Percentiles rank a stretch among this genome's conserved stretches.
Conservation (phyloP, 2,797 vertebrate genomes). For the Tarsius wallacei region DNA sequence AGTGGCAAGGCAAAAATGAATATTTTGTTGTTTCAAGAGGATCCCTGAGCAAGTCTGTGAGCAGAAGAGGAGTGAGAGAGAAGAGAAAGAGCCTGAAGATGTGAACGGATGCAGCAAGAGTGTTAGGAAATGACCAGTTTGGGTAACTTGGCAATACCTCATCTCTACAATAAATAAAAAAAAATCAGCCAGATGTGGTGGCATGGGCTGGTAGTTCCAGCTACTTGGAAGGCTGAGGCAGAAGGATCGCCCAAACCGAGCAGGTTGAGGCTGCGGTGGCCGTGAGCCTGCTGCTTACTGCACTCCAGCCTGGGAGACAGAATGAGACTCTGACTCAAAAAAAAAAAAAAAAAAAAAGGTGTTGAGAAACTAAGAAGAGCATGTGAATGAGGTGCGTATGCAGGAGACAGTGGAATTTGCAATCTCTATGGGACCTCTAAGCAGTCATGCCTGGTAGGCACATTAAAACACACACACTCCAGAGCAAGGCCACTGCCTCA, state of each 20-base stretch:
- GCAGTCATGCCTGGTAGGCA: background rate
- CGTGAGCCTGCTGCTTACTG: too few relatives aligned
- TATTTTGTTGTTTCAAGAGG: background rate
- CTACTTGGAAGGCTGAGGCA: too few relatives aligned
- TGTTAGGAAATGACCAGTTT: too few relatives aligned
- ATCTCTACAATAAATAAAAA: too few relatives aligned
- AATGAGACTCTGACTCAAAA: too few relatives aligned
- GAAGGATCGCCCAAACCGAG: too few relatives aligned
- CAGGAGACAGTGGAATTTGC: background rate
- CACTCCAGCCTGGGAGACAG: too few relatives aligned
- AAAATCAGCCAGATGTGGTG: too few relatives aligned
- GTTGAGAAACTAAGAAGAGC: background rate
- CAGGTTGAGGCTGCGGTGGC: too few relatives aligned
- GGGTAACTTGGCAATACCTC: too few relatives aligned
- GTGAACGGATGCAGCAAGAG: background rate
- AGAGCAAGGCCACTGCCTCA: conserved; percentile 12
- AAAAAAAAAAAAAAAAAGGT: too few relatives aligned
- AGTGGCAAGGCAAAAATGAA: background rate
- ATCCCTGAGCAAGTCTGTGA: background rate
- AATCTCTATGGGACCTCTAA: background rate
- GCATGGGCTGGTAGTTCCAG: too few relatives aligned
- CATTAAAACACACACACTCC: background rate
- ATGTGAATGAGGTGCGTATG: background rate
- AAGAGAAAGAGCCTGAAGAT: background rate
- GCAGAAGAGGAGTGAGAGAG: background rate